Base-by-base conservation (phyloP, 2,113 vertebrate species). In the Zosterops japonicus region DNA sequence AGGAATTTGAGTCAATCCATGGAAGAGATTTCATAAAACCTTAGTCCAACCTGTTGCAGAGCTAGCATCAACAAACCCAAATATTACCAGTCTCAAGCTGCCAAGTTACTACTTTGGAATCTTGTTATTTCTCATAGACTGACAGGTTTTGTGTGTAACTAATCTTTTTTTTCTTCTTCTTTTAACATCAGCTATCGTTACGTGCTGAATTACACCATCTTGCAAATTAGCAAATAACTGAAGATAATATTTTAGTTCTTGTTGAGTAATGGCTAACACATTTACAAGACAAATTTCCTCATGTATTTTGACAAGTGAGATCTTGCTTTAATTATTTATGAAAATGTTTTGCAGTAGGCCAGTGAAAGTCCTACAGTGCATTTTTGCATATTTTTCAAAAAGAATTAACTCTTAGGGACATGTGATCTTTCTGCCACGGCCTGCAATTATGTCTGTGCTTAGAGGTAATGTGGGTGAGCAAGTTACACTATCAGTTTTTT, bases 311-410 rank as follows among this genome's bases (percentile, higher is more conserved):
- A 93, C 87, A 94, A 91, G 84, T 20, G 31, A 57, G 27, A 77
- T 65, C 47, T 80, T 78, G 39, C 41, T 93, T 93, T 76, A 92
- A 80, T 92, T 86, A 87, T 79, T 64, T 65, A 83, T 39, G 55
- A 85, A 69, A 79, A 87, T 33, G 16, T 19, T 95, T 80, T 93
- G 35, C 50, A 83, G 59, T 42, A 65, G 70, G 69, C n/a, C 83
- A 89, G 7, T 84, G 47, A 71, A 87, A 76, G n/a, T 53, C 20
- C 25, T 49, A 72, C n/a, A 76, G 67, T 76, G 39, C 46, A 61
- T 49, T 80, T 94, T 44, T 83, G 35, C 42, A 20, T 77, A 65
- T 87, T 95, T 93, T 95, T 87, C 3, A 83, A 93, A 89, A 87
- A 53, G 27, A 89, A 94, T 42, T 31, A 85, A 72, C 39, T 91